Evolutionary conservation across 2,113 vertebrate genomes (phyloP), one percentile per base, ranked within the genome.

Genomic region (Cacatua alba): DNA sequence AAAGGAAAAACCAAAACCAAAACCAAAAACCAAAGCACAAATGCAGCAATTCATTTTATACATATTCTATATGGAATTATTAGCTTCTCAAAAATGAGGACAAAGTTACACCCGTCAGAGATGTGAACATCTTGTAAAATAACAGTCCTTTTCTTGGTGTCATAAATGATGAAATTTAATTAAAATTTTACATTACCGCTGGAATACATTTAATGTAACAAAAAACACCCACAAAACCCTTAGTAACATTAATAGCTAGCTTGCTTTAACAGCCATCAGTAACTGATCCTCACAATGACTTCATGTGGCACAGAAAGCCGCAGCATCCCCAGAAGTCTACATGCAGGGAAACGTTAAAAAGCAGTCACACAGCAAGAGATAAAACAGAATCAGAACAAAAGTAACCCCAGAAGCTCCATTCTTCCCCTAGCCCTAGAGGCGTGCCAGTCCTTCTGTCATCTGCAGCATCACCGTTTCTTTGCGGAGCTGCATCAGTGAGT

Each of bases 351-450:
- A 86, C 80, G 28, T 49, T 79, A 51, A 48, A 94, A 85, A 88
- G 88, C 90, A 76, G 46, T 35, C 70, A 72, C 82, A 62, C 15
- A 67, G 37, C 3, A 7, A 90, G 39, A 92, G 31, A 63, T 8
- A 91, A 95, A 86, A 67, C 37, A 62, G 52, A 51, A 89, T 60
- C 37, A 90, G 84, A 90, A 72, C 69, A 89, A 80, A 85, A 88
- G 59, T 65, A 75, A 70, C 44, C 4, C 9, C 59, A 88, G 64
- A 70, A 83, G 35, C 51, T 77, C 64, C 14, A 7, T 67, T 87
- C 79, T 53, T 68, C n/a, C 75, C 49, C 53, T 9, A 74, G 65
- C 62, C 44, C 33, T n/a, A 79, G 48, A 77, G 67, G 68, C 17
- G 1, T 17, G 43, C 37, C 72, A 43, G 68, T 62, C 46, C 59